Percentiles rank a stretch among this genome's conserved stretches.
Conservation (phyloP, 2,797 vertebrate genomes). For the Tauraco hartlaubi region DNA sequence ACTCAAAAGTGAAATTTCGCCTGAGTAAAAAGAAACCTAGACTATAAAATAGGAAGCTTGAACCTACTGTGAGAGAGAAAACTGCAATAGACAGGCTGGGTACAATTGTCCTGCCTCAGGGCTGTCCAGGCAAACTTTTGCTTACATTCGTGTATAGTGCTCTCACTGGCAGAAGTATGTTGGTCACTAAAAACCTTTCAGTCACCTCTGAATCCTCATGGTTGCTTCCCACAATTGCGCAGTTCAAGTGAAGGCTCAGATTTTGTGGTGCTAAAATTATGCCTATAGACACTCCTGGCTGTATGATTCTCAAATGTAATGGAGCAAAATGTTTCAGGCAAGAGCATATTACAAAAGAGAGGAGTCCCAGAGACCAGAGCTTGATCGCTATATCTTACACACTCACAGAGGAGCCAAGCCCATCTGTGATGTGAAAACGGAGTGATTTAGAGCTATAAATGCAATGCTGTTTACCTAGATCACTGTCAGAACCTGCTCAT, state of each 20-base stretch:
- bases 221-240: not conserved
- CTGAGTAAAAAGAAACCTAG: not conserved
- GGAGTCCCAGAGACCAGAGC: not conserved
- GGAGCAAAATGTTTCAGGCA: not conserved
- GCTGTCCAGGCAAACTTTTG: not conserved
- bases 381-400: not conserved
- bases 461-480: not conserved
- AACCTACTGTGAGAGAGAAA: not conserved
- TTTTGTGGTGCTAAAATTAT: not conserved
- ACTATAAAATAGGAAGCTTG: not conserved
- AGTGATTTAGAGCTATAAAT: not conserved
- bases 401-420: not conserved
- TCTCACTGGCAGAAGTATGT: not conserved
- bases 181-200: not conserved
- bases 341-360: not conserved
- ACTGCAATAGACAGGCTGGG: not conserved
- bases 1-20: not conserved
- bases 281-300: not conserved
- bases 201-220: not conserved
- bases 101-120: not conserved
- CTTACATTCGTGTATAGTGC: not conserved
- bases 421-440: not conserved
- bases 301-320: not conserved
- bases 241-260: not conserved
- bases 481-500: not conserved